A percentile compares a stretch with the other conserved stretches of the same genome.
Conservation (phyloP, 1,140 invertebrate genomes). For the Leptinotarsa undecemlineata region DNA sequence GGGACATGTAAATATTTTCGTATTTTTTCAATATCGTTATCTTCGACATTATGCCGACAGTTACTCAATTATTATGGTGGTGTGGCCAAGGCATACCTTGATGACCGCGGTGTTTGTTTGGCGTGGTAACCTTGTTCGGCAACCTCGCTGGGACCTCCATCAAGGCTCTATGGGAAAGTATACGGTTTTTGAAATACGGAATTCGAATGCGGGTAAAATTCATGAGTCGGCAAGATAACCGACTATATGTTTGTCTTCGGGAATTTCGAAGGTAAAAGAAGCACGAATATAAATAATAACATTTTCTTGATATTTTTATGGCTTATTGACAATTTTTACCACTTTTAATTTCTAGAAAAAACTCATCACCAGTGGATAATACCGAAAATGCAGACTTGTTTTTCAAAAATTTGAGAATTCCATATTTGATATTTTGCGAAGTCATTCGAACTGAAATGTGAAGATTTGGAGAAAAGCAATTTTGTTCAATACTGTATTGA, state of each 20-base stretch:
- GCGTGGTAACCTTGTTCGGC: slow-evolving; percentile 28
- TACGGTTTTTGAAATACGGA: not conserved
- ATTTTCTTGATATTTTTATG: too few species aligned
- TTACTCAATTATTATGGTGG: slow-evolving; percentile 3
- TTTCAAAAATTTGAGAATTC: too few species aligned
- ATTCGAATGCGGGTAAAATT: slow-evolving; percentile 4
- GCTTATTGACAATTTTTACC: too few species aligned
- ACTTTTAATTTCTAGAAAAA: too few species aligned
- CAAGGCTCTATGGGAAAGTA: slow-evolving; percentile 15
- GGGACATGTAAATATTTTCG: not conserved
- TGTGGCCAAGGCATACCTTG: slow-evolving; percentile 28
- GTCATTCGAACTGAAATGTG: too few species aligned
- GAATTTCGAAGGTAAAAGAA: not conserved
- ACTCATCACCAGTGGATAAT: too few species aligned
- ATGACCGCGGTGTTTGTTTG: slow-evolving; percentile 28
- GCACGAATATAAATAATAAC: not conserved
- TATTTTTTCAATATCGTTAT: slow-evolving; percentile 27
- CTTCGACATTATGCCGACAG: slow-evolving; percentile 22
- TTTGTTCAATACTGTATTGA: too few species aligned
- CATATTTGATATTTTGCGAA: too few species aligned
- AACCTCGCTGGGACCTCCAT: slow-evolving; percentile 27
- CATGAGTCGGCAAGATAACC: not conserved
- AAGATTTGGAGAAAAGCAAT: too few species aligned
- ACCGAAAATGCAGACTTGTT: too few species aligned
- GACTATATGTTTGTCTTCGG: not conserved